phyloP scores from a whole-genome alignment of 2,113 vertebrate species.

The Hemiprocne comata region DNA sequence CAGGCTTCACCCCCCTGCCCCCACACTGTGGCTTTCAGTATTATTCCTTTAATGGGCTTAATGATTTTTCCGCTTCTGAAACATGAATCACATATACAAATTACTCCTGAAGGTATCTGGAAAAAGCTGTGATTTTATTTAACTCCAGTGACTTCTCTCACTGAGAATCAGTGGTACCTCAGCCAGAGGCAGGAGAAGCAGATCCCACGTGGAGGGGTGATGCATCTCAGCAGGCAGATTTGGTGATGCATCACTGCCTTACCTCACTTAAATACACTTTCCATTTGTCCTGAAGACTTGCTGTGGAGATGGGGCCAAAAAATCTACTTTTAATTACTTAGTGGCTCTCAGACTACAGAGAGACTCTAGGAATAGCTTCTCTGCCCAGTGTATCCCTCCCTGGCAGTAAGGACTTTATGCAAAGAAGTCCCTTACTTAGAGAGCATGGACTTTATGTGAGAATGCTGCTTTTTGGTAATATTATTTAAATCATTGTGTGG shows the following conservation, averaged over 20 bases:
- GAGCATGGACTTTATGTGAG: neutral
- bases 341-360: neutral
- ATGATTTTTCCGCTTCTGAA: conserved; percentile 32
- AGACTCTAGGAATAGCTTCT: neutral
- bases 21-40: neutral
- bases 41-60: conserved; percentile 8
- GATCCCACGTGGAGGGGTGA: neutral
- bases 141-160: neutral
- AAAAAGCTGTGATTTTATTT: neutral
- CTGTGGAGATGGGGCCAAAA: neutral
- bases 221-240: neutral
- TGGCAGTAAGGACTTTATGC: neutral
- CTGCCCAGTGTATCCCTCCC: neutral
- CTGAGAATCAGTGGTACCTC: neutral
- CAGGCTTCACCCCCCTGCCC: neutral
- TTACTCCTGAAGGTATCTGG: neutral
- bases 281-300: neutral
- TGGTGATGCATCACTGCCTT: conserved; percentile 1
- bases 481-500: neutral
- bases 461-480: neutral
- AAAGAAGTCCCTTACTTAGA: neutral
- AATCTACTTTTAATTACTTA: neutral
- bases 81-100: conserved; percentile 20
- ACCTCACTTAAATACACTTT: neutral
- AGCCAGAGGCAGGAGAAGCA: neutral